Evolutionary conservation across 2,113 vertebrate genomes (phyloP), one percentile per base, ranked within the genome.

Genomic region (Pholis gunnellus): DNA sequence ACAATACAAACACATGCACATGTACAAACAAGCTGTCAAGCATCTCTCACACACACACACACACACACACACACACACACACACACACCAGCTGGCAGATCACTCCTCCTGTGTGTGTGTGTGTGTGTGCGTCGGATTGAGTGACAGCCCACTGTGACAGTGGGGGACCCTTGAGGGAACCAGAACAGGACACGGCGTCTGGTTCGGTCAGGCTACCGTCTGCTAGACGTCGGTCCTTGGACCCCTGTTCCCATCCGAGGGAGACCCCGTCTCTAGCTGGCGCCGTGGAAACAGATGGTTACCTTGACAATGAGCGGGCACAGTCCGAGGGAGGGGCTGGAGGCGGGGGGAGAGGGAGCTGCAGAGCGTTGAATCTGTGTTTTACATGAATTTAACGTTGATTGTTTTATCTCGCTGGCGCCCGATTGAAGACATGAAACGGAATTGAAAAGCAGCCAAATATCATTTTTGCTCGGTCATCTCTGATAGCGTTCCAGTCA

Each of bases 261-360:
- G 88, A 90, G 83, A 90, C 82, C 84, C 88, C 84, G 78, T 85
- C 84, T 88, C 72, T 82, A 65, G 75, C 80, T 46, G 76, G 76
- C 57, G 64, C 67, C 17, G 38, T 40, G 77, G 82, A 91, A 92
- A 93, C 92, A 93, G 91, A 93, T 92, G 91, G 92, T 86, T 88
- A 79, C 88, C 89, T 92, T 90, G 90, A 92, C 91, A 78, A 91
- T 88, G 80, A 81, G 72, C 18, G 38, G 70, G 72, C 87, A 82
- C 40, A 77, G 67, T 70, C 36, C 0, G 1, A 78, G 63, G 73
- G 40, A 76, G 50, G 64, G 44, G 73, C 48, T 76, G 78, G 77
- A 40, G 68, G 79, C 27, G 34, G 68, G 27, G 64, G 71, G 66
- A 34, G 42, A 78, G 31, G 42, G 34, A 82, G 76, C 63, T 40